Conservation (phyloP, 2,888 invertebrate species). For the Hirtodrosophila confusa region DNA sequence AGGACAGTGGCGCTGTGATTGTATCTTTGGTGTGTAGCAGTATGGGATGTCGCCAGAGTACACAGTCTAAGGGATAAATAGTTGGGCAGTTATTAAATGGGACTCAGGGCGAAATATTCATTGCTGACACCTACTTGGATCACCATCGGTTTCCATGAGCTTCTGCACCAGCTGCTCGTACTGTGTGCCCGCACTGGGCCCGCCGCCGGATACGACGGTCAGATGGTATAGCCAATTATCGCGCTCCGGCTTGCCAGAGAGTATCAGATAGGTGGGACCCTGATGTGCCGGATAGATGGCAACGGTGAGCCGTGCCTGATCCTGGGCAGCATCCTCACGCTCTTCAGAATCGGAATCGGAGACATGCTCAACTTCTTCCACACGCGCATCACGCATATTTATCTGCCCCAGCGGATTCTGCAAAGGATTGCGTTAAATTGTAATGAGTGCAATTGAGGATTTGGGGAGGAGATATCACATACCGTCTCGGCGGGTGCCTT, state of each 20-base stretch:
- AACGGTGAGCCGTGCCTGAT: slow-evolving; percentile 91
- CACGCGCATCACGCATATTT: slow-evolving; percentile 96
- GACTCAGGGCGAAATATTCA: too few relatives aligned
- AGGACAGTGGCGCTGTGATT: slow-evolving; percentile 94
- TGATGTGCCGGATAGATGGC: slow-evolving; percentile 97
- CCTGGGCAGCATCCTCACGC: slow-evolving; percentile 89
- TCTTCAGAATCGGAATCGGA: slow-evolving; percentile 96
- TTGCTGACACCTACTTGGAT: slow-evolving; percentile 88
- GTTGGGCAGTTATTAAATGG: neutral
- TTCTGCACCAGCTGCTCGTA: slow-evolving; percentile 98
- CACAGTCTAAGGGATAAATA: slow-evolving; percentile 87
- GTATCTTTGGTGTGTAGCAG: slow-evolving; percentile 95
- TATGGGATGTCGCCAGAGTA: slow-evolving; percentile 96
- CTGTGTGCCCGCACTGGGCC: slow-evolving; percentile 95
- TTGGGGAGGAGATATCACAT: slow-evolving; percentile 71
- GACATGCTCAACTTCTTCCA: slow-evolving; percentile 97
- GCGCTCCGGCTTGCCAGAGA: slow-evolving; percentile 96
- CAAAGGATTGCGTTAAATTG: slow-evolving; percentile 14
- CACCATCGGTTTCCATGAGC: slow-evolving; percentile 98
- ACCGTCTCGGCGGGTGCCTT: slow-evolving; percentile 96
- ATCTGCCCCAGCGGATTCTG: slow-evolving; percentile 97
- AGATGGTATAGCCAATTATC: slow-evolving; percentile 93
- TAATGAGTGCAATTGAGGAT: neutral
- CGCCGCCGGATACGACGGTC: slow-evolving; percentile 96
- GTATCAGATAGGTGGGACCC: slow-evolving; percentile 96